Percentiles rank a stretch among this genome's conserved stretches.
Evolutionary conservation across 2,797 vertebrate species (phyloP).

Genomic region (Helicolenus hilgendorfi): DNA sequence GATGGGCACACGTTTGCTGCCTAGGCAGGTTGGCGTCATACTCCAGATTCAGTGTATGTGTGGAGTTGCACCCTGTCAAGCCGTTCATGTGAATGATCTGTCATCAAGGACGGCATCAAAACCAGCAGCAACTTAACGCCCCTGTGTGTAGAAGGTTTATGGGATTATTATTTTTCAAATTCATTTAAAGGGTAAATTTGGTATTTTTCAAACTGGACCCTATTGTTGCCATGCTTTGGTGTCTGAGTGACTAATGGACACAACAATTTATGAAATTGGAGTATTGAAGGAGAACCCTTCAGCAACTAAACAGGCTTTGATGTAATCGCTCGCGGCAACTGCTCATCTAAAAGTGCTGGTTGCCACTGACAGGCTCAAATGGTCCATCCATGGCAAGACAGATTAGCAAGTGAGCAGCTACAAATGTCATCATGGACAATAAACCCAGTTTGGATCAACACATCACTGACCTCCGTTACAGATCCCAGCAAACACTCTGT

Average conservation of each 20-base stretch:
- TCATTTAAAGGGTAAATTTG: not conserved
- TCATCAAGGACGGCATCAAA: not conserved
- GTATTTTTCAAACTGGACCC: not conserved
- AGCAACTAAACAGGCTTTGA: not conserved
- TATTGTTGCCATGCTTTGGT: not conserved
- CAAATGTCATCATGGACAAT: too few species aligned
- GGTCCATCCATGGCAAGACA: too few species aligned
- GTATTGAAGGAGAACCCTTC: not conserved
- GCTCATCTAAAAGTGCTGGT: not conserved
- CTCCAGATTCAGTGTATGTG: not conserved
- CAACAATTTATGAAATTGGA: not conserved
- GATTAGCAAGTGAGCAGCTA: too few species aligned
- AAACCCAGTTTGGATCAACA: too few species aligned
- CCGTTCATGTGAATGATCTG: not conserved
- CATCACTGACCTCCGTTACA: too few species aligned
- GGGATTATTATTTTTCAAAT: not conserved
- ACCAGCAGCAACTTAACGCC: not conserved
- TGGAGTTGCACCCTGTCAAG: too few species aligned
- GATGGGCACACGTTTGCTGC: constrained; percentile 29
- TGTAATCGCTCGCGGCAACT: not conserved
- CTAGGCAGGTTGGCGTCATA: not conserved
- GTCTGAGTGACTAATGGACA: not conserved
- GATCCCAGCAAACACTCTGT: too few species aligned
- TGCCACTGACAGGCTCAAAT: not conserved
- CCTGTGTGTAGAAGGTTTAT: not conserved